Evolutionary conservation across 2,113 vertebrate species (phyloP).

Genomic region (Hepsetus odoe): DNA sequence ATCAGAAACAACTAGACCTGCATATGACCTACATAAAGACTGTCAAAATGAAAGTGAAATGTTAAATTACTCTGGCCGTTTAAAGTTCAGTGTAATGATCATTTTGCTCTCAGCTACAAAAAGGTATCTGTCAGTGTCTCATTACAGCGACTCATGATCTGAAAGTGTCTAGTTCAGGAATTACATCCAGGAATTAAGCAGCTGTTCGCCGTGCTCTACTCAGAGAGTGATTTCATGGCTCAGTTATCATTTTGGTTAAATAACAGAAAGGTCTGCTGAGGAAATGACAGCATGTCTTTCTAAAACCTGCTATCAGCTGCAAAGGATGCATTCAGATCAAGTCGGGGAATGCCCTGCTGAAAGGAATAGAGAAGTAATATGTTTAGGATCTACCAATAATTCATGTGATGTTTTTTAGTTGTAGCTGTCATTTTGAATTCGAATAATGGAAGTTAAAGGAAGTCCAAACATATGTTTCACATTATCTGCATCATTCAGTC

Average conservation of each 20-base stretch:
- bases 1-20: neutral
- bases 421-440: neutral
- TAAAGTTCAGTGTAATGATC: neutral
- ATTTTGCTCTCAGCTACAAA: no score
- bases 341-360: neutral
- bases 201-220: slow-evolving; percentile 37
- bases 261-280: neutral
- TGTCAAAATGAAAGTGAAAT: slow-evolving; percentile 27
- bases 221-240: neutral
- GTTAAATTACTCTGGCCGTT: neutral
- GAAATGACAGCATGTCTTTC: no score
- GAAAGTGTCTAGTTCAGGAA: slow-evolving; percentile 34
- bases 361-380: slow-evolving; percentile 13
- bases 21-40: neutral
- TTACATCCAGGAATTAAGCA: slow-evolving; percentile 43
- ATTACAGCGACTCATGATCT: slow-evolving; percentile 18
- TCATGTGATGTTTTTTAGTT: slow-evolving; percentile 8
- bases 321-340: neutral
- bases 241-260: neutral
- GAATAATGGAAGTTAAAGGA: slow-evolving; percentile 16
- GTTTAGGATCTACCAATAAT: neutral
- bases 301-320: no score
- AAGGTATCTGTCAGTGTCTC: slow-evolving; percentile 30
- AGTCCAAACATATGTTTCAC: no score
- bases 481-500: no score